Conservation (phyloP, 2,797 vertebrate genomes). For the Argyrosomus regius region DNA sequence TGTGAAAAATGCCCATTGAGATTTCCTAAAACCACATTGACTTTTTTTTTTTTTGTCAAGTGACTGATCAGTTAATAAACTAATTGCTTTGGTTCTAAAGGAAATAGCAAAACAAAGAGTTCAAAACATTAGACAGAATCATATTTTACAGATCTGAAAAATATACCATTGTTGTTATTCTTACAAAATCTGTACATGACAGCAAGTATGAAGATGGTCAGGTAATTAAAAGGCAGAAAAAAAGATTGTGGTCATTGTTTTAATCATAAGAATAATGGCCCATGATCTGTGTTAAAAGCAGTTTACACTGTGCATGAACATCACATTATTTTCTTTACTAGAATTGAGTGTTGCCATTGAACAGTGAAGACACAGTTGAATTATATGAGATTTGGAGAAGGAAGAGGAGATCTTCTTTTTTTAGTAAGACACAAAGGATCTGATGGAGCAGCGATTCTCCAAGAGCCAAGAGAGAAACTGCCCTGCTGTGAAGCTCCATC, state of each 20-base stretch:
- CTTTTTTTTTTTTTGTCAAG: not conserved
- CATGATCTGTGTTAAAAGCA: too few relatives aligned
- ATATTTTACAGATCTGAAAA: not conserved
- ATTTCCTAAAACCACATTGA: not conserved
- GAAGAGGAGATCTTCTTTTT: conserved; percentile 2
- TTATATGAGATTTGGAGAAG: conserved; percentile 9
- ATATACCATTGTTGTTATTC: not conserved
- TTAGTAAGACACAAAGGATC: conserved; percentile 43
- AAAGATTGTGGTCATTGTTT: not conserved
- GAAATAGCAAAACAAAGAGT: not conserved
- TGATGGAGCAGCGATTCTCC: conserved; percentile 32
- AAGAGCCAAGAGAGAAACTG: conserved; percentile 6
- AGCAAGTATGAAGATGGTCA: not conserved
- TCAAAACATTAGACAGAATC: not conserved
- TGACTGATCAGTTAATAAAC: not conserved
- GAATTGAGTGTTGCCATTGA: not conserved
- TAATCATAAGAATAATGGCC: not conserved
- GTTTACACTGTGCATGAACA: not conserved
- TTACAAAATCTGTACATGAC: not conserved
- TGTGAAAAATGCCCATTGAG: not conserved
- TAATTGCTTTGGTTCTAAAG: too few relatives aligned
- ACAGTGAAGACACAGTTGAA: not conserved
- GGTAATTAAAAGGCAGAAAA: not conserved
- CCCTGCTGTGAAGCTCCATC: conserved; percentile 47
- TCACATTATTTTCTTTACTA: not conserved